Conservation (phyloP, 2,113 vertebrate species). For the Larimichthys polyactis region DNA sequence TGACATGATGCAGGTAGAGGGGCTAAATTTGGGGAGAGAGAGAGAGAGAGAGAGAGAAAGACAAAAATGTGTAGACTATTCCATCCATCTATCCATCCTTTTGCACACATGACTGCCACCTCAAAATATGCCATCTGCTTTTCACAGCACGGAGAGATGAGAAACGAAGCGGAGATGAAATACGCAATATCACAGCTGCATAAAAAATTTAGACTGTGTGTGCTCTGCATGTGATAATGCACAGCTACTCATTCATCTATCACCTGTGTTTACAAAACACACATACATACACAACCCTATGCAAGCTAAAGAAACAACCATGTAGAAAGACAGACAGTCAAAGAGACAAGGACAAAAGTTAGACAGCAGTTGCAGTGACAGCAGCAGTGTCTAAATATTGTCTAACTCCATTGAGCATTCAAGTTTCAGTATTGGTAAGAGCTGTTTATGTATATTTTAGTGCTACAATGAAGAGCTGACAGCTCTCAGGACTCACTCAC, state of each 20-base stretch:
- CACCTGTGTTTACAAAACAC: conserved; percentile 48
- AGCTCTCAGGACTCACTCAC: conserved; percentile 18
- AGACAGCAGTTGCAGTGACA: conserved; percentile 39
- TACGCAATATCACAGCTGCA: conserved; percentile 71
- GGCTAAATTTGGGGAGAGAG: conserved; percentile 1
- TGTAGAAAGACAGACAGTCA: conserved; percentile 12
- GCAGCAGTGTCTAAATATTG: conserved; percentile 21
- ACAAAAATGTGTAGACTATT: conserved; percentile 30
- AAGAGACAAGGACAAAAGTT: conserved; percentile 38
- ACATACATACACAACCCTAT: not conserved
- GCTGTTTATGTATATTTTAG: conserved; percentile 47
- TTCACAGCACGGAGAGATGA: conserved; percentile 62
- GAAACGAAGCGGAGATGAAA: conserved; percentile 54
- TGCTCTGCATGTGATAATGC: conserved; percentile 56
- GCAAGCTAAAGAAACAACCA: not conserved
- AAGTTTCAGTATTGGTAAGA: conserved; percentile 12
- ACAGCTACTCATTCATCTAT: conserved; percentile 39
- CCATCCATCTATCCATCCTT: conserved; percentile 43
- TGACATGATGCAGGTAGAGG: no score
- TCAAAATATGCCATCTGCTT: conserved; percentile 76
- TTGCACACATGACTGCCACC: conserved; percentile 68
- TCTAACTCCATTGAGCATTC: conserved; percentile 1
- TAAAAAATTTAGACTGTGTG: conserved; percentile 69
- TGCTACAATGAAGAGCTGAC: conserved; percentile 41
- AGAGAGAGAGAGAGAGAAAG: conserved; percentile 22